phyloP scores from a whole-genome alignment of 2,888 invertebrate genomes.

The Hemithea aestivaria region DNA sequence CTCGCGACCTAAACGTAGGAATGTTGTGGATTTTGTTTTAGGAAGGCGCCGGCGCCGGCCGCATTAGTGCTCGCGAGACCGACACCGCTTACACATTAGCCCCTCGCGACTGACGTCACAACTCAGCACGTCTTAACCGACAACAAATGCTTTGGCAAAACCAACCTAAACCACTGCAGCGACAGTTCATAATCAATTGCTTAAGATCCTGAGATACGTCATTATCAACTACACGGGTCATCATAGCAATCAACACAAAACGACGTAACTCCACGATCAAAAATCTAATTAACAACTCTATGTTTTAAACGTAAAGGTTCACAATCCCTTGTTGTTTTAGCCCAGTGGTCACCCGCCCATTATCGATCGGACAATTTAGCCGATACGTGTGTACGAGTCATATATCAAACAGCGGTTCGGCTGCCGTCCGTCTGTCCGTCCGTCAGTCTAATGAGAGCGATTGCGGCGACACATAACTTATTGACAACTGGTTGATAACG shows the following conservation, averaged over 20 bases:
- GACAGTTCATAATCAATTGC: constrained; percentile 10
- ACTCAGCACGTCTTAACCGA: constrained; percentile 6
- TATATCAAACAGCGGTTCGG: constrained; percentile 52
- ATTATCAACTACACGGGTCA: background rate
- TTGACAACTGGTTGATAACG: constrained; percentile 35
- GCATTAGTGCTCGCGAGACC: constrained; percentile 59
- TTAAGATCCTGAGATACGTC: background rate
- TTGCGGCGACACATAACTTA: constrained; percentile 25
- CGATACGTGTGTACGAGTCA: constrained; percentile 60
- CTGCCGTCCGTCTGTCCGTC: constrained; percentile 41
- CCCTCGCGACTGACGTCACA: constrained; percentile 39
- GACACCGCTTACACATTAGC: constrained; percentile 68
- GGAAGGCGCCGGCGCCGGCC: constrained; percentile 76
- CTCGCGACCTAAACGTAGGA: constrained; percentile 67
- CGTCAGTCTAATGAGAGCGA: constrained; percentile 30
- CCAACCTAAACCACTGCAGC: background rate
- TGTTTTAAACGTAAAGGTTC: background rate
- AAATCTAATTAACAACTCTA: constrained; percentile 1
- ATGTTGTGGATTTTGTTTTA: constrained; percentile 68
- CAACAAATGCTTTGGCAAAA: background rate
- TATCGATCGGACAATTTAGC: constrained; percentile 66
- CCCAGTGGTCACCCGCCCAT: constrained; percentile 55
- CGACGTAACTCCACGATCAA: constrained; percentile 4
- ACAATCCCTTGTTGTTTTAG: background rate
- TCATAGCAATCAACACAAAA: constrained; percentile 2